A percentile compares a stretch with the other conserved stretches of the same genome.
Evolutionary conservation across 2,113 vertebrate species (phyloP).

Genomic region (Sturnus vulgaris): DNA sequence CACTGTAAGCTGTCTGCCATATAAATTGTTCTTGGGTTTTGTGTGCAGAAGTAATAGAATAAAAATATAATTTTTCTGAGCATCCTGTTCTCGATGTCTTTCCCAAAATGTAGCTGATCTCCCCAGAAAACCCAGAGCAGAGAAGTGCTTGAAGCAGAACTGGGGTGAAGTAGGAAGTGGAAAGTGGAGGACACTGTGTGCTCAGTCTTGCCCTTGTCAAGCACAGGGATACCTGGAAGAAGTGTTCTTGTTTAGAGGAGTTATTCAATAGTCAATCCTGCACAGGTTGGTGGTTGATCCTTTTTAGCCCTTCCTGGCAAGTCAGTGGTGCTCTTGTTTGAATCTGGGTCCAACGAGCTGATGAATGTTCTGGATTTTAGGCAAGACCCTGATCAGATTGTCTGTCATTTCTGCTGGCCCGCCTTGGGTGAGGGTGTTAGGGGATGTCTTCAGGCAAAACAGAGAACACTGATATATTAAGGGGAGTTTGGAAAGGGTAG

Average conservation of each 20-base stretch:
- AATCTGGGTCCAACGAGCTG: fast-evolving
- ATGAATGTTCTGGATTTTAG: not conserved
- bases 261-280: not conserved
- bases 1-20: not conserved
- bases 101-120: not conserved
- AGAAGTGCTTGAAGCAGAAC: not conserved
- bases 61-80: not conserved
- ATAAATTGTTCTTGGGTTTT: not conserved
- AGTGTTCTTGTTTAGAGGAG: not conserved
- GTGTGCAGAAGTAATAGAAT: not conserved
- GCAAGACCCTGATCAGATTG: not conserved
- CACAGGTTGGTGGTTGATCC: not conserved
- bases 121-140: not conserved
- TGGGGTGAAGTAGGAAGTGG: not conserved
- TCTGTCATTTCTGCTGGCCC: not conserved
- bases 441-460: not conserved
- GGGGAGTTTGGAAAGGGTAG: not conserved
- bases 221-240: not conserved
- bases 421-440: fast-evolving
- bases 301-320: not conserved
- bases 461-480: not conserved
- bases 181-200: fast-evolving
- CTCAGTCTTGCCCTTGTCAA: not conserved
- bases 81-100: fast-evolving
- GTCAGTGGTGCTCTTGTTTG: not conserved